These are phyloP conservation scores for Ceratothoa steindachneri DNA, from an alignment of 2,888 invertebrate genomes.

Conservation along the genomic window DNA sequence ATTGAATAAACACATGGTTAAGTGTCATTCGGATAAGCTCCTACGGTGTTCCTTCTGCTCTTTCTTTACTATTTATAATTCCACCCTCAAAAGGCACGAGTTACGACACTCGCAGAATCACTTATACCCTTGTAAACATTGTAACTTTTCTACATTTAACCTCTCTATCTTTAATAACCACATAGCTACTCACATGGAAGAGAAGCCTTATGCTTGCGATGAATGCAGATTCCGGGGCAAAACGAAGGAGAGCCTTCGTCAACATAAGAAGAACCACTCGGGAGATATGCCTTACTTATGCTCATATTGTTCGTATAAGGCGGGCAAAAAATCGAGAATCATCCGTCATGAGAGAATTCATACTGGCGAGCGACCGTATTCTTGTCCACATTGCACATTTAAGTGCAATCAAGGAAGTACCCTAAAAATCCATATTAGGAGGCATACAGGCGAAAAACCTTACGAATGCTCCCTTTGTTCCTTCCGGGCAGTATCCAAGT, in stretches of 20 bases:
- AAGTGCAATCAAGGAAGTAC: conserved; percentile 7
- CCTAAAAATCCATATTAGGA: conserved; percentile 1
- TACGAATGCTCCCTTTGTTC: not conserved
- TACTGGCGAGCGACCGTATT: conserved; percentile 2
- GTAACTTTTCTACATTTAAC: not conserved
- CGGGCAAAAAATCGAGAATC: not conserved
- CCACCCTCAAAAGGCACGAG: not conserved
- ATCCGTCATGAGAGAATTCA: conserved; percentile 7
- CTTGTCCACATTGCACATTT: not conserved
- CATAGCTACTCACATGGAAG: not conserved
- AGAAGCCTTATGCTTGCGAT: not conserved
- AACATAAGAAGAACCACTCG: not conserved
- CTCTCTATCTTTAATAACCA: not conserved
- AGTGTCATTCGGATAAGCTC: not conserved
- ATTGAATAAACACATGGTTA: not conserved
- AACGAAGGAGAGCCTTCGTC: not conserved
- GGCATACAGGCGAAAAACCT: conserved; percentile 8
- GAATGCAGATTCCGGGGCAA: not conserved
- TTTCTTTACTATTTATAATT: conserved; percentile 3
- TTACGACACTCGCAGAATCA: not conserved
- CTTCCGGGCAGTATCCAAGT: not conserved
- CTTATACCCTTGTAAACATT: conserved; percentile 1
- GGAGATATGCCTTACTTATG: not conserved
- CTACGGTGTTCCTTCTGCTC: not conserved
- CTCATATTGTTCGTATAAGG: not conserved